phyloP scores from a whole-genome alignment of 1,140 invertebrate genomes.

The Formica exsecta region DNA sequence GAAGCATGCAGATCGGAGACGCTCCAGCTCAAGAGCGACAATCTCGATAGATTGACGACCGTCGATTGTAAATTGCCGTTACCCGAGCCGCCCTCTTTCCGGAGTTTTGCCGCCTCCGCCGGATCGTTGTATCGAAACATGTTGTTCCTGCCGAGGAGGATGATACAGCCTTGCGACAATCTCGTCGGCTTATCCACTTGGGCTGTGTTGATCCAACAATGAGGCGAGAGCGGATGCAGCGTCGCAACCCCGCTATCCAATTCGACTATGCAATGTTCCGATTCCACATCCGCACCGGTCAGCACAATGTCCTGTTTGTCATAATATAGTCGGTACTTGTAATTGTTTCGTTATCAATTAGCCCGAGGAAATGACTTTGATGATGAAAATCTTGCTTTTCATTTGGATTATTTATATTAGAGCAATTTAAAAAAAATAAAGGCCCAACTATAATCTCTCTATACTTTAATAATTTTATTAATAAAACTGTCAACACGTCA shows the following conservation, averaged over 20 bases:
- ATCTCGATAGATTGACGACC: conserved; percentile 91
- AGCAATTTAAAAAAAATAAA: neutral
- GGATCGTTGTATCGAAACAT: conserved; percentile 98
- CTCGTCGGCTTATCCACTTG: conserved; percentile 91
- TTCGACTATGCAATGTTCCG: conserved; percentile 94
- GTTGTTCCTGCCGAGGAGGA: conserved; percentile 95
- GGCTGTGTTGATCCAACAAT: conserved; percentile 95
- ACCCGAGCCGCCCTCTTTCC: conserved; percentile 89
- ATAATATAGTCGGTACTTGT: neutral
- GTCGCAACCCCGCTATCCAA: conserved; percentile 92
- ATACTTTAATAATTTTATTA: neutral
- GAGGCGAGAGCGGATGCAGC: conserved; percentile 90
- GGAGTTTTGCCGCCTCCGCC: conserved; percentile 94
- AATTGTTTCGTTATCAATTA: conserved; percentile 1
- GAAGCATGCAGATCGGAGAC: conserved; percentile 92
- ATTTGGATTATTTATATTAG: neutral
- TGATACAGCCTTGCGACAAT: conserved; percentile 93
- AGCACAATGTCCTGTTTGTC: conserved; percentile 91
- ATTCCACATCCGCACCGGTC: conserved; percentile 92
- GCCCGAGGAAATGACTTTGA: neutral
- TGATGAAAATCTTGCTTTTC: neutral
- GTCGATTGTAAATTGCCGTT: conserved; percentile 87
- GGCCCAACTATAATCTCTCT: no score
- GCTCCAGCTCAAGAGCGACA: conserved; percentile 95
- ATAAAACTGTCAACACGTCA: neutral